Conservation (phyloP, 2,888 invertebrate species). For the Drosophila koepferae region DNA sequence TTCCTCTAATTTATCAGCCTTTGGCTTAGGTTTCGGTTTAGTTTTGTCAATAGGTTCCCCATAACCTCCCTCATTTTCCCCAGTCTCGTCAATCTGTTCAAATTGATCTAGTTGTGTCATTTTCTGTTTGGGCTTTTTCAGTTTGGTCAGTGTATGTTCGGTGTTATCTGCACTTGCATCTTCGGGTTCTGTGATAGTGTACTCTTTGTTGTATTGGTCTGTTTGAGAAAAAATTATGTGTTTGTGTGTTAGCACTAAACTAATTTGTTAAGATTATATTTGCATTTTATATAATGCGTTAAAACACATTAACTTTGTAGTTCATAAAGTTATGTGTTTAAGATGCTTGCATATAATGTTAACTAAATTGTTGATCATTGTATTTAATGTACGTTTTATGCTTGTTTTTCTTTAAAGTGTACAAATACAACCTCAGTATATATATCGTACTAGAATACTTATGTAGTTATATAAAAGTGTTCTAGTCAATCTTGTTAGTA, state of each 20-base stretch:
- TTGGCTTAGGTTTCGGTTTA: slow-evolving; percentile 79
- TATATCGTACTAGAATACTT: slow-evolving; percentile 46
- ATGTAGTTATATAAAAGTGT: slow-evolving; percentile 22
- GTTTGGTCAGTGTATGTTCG: slow-evolving; percentile 81
- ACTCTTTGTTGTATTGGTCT: slow-evolving; percentile 83
- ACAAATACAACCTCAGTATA: slow-evolving; percentile 43
- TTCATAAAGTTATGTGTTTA: slow-evolving; percentile 53
- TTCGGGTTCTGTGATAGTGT: slow-evolving; percentile 85
- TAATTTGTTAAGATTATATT: slow-evolving; percentile 71
- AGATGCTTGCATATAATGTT: slow-evolving; percentile 59
- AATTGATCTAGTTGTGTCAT: slow-evolving; percentile 70
- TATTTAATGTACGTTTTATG: slow-evolving; percentile 41
- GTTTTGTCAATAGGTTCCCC: slow-evolving; percentile 59
- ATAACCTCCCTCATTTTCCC: slow-evolving; percentile 69
- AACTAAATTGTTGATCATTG: slow-evolving; percentile 36
- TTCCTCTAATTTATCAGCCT: slow-evolving; percentile 67
- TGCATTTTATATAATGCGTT: slow-evolving; percentile 77
- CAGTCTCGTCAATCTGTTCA: slow-evolving; percentile 79
- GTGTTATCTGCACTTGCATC: slow-evolving; percentile 83
- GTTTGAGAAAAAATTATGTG: slow-evolving; percentile 77
- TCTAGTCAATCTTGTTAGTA: slow-evolving; percentile 55
- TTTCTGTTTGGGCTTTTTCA: slow-evolving; percentile 77
- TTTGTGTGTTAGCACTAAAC: slow-evolving; percentile 77
- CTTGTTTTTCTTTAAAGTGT: slow-evolving; percentile 21
- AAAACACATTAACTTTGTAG: slow-evolving; percentile 60